Conservation (phyloP, 2,113 vertebrate species). For the Pterocles gutturalis region DNA sequence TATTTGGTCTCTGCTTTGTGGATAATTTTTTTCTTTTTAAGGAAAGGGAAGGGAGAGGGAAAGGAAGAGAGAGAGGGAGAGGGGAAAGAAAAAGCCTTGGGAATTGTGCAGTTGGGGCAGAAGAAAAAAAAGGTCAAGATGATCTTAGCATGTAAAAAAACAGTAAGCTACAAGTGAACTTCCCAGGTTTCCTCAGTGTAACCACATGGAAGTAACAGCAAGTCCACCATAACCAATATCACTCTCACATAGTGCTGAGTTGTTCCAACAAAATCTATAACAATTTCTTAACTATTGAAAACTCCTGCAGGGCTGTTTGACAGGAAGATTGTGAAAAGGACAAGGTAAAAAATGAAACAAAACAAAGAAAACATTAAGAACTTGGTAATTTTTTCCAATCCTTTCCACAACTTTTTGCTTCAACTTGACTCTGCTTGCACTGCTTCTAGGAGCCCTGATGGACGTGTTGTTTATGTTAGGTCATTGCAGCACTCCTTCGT, state of each 20-base stretch:
- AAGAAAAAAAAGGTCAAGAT: not conserved
- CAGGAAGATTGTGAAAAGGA: not conserved
- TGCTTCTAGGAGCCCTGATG: not conserved
- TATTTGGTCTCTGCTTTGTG: not conserved
- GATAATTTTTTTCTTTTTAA: not conserved
- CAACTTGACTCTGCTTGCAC: not conserved
- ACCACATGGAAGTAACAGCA: not conserved
- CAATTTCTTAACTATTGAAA: not conserved
- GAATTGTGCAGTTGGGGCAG: not conserved
- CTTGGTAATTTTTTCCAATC: fast-evolving
- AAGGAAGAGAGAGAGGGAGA: too few relatives aligned
- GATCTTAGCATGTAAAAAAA: not conserved
- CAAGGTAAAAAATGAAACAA: not conserved
- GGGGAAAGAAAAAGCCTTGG: fast-evolving
- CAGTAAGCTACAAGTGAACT: not conserved
- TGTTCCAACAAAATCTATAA: not conserved
- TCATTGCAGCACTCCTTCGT: not conserved
- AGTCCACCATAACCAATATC: not conserved
- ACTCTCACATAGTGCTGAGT: not conserved
- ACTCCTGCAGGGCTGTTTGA: not conserved
- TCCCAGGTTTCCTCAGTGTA: not conserved
- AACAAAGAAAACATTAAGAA: not conserved
- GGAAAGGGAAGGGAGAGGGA: not conserved
- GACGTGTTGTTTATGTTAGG: not conserved
- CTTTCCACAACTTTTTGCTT: not conserved